A percentile compares a stretch with the other conserved stretches of the same genome.
These are phyloP conservation scores for Philotrypesis tridentata DNA, from an alignment of 1,140 invertebrate species.

Conservation along the genomic window DNA sequence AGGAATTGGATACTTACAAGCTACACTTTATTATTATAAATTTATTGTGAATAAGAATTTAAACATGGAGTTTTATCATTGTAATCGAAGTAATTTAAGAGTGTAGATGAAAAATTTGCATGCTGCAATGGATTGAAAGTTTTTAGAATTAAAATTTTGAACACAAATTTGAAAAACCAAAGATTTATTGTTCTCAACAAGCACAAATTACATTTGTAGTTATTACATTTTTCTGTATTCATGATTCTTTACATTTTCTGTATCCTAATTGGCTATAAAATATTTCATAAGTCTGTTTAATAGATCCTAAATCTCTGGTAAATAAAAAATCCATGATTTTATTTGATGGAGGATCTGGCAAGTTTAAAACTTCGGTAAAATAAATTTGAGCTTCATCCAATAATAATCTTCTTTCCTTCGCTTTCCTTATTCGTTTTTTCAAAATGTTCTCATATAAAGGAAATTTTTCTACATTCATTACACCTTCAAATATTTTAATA, in stretches of 20 bases:
- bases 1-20: too few relatives aligned
- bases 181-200: too few relatives aligned
- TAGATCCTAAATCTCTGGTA: conserved; percentile 6
- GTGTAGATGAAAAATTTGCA: too few relatives aligned
- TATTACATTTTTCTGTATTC: conserved; percentile 1
- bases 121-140: too few relatives aligned
- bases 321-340: conserved; percentile 7
- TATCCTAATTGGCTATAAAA: not conserved
- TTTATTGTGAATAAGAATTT: too few relatives aligned
- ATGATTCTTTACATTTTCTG: conserved; percentile 20
- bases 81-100: too few relatives aligned
- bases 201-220: too few relatives aligned
- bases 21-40: too few relatives aligned
- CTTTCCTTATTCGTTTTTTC: conserved; percentile 2
- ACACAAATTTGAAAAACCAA: too few relatives aligned
- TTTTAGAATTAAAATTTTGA: too few relatives aligned
- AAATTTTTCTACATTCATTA: not conserved
- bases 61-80: too few relatives aligned
- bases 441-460: not conserved
- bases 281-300: not conserved
- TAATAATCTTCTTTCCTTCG: conserved; percentile 7
- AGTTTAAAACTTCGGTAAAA: not conserved
- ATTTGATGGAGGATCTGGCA: not conserved
- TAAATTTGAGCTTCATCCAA: conserved; percentile 20
- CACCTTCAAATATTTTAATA: not conserved